Conservation (phyloP, 1,140 invertebrate species). For the Aphidius ervi region DNA sequence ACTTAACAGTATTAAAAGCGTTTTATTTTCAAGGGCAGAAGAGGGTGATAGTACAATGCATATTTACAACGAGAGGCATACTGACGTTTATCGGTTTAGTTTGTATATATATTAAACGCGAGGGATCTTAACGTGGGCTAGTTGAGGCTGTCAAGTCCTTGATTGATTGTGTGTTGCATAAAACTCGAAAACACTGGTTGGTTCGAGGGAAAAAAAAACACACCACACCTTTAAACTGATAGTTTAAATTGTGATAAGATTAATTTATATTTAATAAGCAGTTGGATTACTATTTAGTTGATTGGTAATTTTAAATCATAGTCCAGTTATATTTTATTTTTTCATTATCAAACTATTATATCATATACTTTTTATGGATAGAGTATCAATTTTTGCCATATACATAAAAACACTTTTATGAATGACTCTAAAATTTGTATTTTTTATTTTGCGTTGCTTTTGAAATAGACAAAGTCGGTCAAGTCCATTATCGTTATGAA, state of each 20-base stretch:
- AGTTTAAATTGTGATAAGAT: constrained; percentile 20
- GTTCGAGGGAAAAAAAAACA: background rate
- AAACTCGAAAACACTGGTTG: constrained; percentile 2
- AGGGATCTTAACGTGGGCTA: constrained; percentile 44
- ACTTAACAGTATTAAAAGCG: constrained; percentile 9
- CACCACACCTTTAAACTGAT: background rate
- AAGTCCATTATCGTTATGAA: constrained; percentile 30
- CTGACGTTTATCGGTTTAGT: constrained; percentile 44
- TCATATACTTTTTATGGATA: too few species aligned
- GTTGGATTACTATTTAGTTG: constrained; percentile 37
- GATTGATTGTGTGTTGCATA: constrained; percentile 39
- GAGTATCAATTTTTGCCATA: too few species aligned
- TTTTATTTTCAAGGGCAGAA: constrained; percentile 7
- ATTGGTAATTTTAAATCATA: constrained; percentile 9
- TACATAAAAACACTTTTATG: too few species aligned
- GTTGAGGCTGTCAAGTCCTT: constrained; percentile 44
- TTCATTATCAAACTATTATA: constrained; percentile 5
- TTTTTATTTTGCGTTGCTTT: too few species aligned
- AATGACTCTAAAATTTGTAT: too few species aligned
- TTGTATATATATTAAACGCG: constrained; percentile 27
- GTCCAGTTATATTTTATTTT: background rate
- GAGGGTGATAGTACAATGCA: constrained; percentile 40
- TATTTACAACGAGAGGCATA: constrained; percentile 42
- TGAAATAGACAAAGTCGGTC: background rate
- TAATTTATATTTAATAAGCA: constrained; percentile 46